These are phyloP conservation scores for Epinotia ramella DNA, from an alignment of 2,888 invertebrate genomes.

Conservation along the genomic window DNA sequence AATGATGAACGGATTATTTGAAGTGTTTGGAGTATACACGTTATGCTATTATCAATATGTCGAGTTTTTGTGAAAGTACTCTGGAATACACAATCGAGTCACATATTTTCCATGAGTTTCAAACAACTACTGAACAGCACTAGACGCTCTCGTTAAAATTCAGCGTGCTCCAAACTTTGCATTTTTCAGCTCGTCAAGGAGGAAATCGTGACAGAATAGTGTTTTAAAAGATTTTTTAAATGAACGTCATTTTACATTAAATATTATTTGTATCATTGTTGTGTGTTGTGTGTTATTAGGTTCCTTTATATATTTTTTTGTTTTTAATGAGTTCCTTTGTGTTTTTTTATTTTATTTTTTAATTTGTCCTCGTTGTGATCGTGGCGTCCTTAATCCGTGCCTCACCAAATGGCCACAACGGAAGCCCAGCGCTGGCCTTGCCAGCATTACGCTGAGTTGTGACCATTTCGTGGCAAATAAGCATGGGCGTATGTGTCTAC, in stretches of 20 bases:
- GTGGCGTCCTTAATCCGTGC: no score
- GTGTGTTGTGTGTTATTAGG: no score
- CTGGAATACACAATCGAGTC: neutral
- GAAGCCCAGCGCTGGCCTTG: no score
- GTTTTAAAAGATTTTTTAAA: conserved; percentile 3
- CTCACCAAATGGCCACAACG: no score
- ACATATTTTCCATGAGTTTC: conserved; percentile 15
- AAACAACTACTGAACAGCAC: conserved; percentile 35
- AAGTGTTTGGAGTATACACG: neutral
- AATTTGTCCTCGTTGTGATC: no score
- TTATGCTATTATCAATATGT: neutral
- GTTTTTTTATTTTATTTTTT: no score
- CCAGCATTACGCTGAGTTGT: no score
- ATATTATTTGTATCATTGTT: no score
- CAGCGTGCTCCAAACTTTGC: conserved; percentile 29
- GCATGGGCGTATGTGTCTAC: no score
- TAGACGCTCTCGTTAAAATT: conserved; percentile 40
- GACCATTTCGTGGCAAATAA: no score
- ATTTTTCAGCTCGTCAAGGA: conserved; percentile 28
- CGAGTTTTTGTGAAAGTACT: neutral
- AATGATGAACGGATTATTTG: neutral
- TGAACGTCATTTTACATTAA: neutral
- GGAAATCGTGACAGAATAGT: conserved; percentile 9
- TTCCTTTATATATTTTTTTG: no score
- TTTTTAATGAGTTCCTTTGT: no score